A percentile compares a stretch with the other conserved stretches of the same genome.
These are phyloP conservation scores for Leptestheria dahalacensis DNA, from an alignment of 1,140 invertebrate species.

Conservation along the genomic window DNA sequence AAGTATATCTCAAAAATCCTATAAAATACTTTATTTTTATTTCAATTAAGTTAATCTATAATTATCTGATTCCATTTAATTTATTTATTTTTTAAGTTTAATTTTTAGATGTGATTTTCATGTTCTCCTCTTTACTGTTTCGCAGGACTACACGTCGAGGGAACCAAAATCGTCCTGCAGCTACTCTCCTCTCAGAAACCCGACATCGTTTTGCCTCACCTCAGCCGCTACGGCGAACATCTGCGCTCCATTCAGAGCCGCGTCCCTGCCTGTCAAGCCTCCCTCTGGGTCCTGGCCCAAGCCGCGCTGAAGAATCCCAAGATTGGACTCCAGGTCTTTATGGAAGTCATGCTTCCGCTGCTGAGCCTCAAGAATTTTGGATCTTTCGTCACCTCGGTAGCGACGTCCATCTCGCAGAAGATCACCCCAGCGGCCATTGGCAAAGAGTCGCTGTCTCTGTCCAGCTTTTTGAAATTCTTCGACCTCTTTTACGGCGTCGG, in stretches of 20 bases:
- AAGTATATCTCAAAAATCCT: too few species aligned
- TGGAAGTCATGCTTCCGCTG: not conserved
- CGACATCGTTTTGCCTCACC: not conserved
- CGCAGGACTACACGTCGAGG: constrained; percentile 1
- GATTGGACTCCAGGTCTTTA: not conserved
- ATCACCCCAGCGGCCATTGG: not conserved
- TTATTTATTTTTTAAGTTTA: too few species aligned
- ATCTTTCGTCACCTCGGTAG: not conserved
- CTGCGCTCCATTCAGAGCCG: not conserved
- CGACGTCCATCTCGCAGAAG: not conserved
- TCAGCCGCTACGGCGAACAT: not conserved
- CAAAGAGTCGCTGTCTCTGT: not conserved
- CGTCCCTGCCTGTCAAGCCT: not conserved
- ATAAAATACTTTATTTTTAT: too few species aligned
- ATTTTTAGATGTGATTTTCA: too few species aligned
- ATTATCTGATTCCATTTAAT: too few species aligned
- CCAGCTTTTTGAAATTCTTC: not conserved
- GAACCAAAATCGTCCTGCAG: constrained; percentile 3
- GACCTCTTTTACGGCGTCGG: not conserved
- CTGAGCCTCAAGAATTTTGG: not conserved
- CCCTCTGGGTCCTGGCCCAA: constrained; percentile 1
- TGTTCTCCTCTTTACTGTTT: too few species aligned
- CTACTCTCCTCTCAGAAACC: constrained; percentile 6
- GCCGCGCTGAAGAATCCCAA: constrained; percentile 1
- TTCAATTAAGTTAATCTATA: too few species aligned